Evolutionary conservation across 1,140 invertebrate species (phyloP), one percentile per base, ranked within the genome.

Genomic region (Neotoxoptera formosana): DNA sequence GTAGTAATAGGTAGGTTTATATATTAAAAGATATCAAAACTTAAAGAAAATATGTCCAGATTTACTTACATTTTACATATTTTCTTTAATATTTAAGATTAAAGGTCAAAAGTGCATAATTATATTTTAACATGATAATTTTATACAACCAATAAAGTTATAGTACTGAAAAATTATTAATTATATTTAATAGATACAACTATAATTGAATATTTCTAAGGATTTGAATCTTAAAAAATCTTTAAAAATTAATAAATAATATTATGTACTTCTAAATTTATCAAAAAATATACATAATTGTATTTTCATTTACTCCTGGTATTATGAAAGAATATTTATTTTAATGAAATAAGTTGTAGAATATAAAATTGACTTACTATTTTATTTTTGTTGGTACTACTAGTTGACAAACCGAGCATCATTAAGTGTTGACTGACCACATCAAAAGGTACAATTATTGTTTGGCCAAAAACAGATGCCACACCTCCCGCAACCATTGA

Each of bases 341-440:
- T 30, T 11, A 0, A 84, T 84, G 11, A 25, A 41, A 25, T 7
- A 25, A 86, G 1, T 47, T 45, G 25, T 41, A 7, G 41, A 41
- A 21, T 90, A 45, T 56, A 90, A 41, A 89, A 91, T 34, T 30
- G 20, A 47, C 86, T 93, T 94, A 94, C 94, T 51, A 94, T 93
- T 51, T 93, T 94, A 56, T 93, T 56, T 96, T 56, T 95, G 96
- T 87, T 36, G 93, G 81, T 91, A 76, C 51, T 83, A 93, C 36
- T 17, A 30, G 94, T 92, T 45, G 96, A 96, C 93, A 97, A 96
- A 2, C 98, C 98, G 41, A 99, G 96, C 94, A 99, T 97, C 98
- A 99, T 99, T 90, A 99, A 96, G 95, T 99, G 99, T 95, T 99
- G 99, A 94, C 98, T 99, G 53, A 99, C 96, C 53, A 99, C 97